Evolutionary conservation across 2,113 vertebrate species (phyloP).

Genomic region (Thomomys bottae): DNA sequence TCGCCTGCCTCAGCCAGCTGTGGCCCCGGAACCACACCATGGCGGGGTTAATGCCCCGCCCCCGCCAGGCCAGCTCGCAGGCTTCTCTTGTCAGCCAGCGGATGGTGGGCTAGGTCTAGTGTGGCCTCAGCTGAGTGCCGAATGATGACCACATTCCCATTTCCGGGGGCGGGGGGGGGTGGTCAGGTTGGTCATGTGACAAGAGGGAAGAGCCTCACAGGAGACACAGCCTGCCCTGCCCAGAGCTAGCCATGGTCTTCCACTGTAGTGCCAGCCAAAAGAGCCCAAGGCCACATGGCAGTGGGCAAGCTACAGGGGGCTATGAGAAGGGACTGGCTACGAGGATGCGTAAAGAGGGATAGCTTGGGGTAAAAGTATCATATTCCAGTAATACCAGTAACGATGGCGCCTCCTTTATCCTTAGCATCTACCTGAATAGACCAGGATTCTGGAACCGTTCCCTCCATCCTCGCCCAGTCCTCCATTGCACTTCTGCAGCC

Average conservation of each 20-base stretch:
- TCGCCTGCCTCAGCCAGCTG: rapidly evolving
- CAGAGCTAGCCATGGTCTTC: rapidly evolving
- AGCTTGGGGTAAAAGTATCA: not conserved
- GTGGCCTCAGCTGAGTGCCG: no score
- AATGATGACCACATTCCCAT: not conserved
- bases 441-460: no score
- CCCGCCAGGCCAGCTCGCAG: rapidly evolving
- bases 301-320: not conserved
- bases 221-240: no score
- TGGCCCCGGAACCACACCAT: rapidly evolving
- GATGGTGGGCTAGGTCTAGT: not conserved
- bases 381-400: not conserved
- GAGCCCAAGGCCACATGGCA: not conserved
- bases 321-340: rapidly evolving
- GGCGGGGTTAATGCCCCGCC: not conserved
- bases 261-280: rapidly evolving
- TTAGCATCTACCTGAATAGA: not conserved
- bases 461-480: no score
- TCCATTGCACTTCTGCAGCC: no score
- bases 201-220: no score
- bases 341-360: not conserved
- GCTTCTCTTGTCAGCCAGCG: not conserved
- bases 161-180: not conserved
- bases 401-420: not conserved
- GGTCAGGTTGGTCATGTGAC: rapidly evolving